Conservation (phyloP, 2,113 vertebrate species). For the Salvelinus alpinus region DNA sequence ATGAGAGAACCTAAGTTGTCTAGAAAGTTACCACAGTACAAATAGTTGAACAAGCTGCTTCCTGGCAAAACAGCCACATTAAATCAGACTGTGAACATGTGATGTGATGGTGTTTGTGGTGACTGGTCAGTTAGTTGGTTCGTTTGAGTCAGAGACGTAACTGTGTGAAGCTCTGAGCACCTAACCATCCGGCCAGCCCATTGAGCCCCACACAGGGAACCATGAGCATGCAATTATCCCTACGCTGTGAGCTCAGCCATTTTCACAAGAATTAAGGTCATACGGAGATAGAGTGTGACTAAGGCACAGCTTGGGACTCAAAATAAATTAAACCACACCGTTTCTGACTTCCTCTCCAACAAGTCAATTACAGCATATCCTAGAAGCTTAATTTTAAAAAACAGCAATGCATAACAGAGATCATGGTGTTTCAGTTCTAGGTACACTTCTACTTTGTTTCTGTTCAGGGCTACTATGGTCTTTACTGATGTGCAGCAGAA, state of each 20-base stretch:
- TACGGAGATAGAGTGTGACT: not conserved
- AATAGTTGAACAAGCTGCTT: too few species aligned
- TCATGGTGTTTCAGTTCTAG: not conserved
- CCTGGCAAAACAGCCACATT: too few species aligned
- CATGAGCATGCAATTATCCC: constrained; percentile 3
- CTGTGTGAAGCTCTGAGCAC: not conserved
- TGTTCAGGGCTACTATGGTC: not conserved
- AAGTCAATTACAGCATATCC: not conserved
- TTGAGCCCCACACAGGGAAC: not conserved
- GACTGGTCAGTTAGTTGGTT: too few species aligned
- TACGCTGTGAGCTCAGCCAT: not conserved
- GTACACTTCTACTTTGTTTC: not conserved
- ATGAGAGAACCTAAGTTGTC: too few species aligned
- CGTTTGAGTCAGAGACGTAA: not conserved
- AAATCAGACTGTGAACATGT: not conserved
- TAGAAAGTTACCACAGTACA: too few species aligned
- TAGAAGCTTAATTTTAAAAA: not conserved
- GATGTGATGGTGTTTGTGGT: not conserved
- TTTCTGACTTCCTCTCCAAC: not conserved
- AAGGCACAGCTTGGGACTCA: not conserved
- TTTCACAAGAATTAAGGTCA: constrained; percentile 2
- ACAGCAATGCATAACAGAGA: not conserved
- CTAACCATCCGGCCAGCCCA: not conserved
- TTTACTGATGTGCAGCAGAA: not conserved
- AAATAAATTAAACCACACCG: not conserved